Evolutionary conservation across 2,888 invertebrate genomes (phyloP).

Genomic region (Hydroisotoma schaefferi): DNA sequence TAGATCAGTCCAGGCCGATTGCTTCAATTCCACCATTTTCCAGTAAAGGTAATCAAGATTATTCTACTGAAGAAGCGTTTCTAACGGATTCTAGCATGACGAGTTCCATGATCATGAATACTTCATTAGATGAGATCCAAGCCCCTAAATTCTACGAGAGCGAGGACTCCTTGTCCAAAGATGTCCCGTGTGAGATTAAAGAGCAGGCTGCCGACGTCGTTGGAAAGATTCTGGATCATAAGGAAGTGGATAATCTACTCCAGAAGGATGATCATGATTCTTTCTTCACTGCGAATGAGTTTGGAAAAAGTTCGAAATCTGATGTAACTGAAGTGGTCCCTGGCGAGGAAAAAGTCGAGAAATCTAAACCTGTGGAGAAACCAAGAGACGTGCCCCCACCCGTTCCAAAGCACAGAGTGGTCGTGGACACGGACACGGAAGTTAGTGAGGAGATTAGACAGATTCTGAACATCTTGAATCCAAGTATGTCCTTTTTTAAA

Average conservation of each 20-base stretch:
- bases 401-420: not conserved
- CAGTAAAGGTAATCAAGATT: constrained; percentile 19
- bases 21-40: constrained; percentile 41
- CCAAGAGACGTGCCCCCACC: not conserved
- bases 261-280: constrained; percentile 18
- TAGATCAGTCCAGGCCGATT: constrained; percentile 27
- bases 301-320: constrained; percentile 7
- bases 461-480: constrained; percentile 44
- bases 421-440: constrained; percentile 25
- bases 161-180: constrained; percentile 42
- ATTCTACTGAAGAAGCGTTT: not conserved
- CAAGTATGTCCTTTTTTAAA: constrained; percentile 40
- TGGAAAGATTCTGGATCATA: not conserved
- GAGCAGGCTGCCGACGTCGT: not conserved
- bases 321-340: not conserved
- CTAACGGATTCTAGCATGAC: constrained; percentile 30
- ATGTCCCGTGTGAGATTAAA: not conserved
- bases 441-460: constrained; percentile 42
- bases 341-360: too few relatives aligned
- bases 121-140: constrained; percentile 46
- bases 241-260: constrained; percentile 6
- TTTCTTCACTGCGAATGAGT: constrained; percentile 21
- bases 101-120: constrained; percentile 40
- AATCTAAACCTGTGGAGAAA: not conserved
- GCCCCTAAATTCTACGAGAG: constrained; percentile 47